phyloP scores from a whole-genome alignment of 2,797 vertebrate genomes.

The Acrocephalus scirpaceus region DNA sequence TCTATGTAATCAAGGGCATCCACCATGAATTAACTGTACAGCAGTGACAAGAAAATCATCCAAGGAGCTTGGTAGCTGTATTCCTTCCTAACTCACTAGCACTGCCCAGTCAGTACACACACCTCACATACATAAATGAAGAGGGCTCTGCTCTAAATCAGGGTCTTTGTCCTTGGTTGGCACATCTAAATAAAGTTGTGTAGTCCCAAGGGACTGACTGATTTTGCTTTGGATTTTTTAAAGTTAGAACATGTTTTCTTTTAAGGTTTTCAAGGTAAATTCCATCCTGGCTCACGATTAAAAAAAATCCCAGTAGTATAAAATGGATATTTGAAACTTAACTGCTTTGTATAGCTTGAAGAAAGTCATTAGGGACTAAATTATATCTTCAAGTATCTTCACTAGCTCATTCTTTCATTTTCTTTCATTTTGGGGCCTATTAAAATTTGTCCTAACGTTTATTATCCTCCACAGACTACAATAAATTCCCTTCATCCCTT shows the following conservation, averaged over 20 bases:
- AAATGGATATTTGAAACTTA: not conserved
- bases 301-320: not conserved
- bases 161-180: not conserved
- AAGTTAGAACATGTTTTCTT: not conserved
- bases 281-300: not conserved
- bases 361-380: conserved; percentile 6
- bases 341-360: not conserved
- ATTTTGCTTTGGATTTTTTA: not conserved
- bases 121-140: not conserved
- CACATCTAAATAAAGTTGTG: not conserved
- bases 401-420: conserved; percentile 11
- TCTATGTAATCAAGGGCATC: not conserved
- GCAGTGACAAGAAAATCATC: not conserved
- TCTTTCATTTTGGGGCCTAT: conserved; percentile 1
- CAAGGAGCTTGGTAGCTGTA: not conserved
- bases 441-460: conserved; percentile 29
- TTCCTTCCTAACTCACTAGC: not conserved
- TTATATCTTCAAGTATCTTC: not conserved
- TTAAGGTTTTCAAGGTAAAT: conserved; percentile 24
- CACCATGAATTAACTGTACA: not conserved
- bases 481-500: not conserved
- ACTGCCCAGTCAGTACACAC: not conserved
- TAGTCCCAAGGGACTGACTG: not conserved
- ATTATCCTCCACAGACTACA: conserved; percentile 5
- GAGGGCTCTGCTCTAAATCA: not conserved